Evolutionary conservation across 2,888 invertebrate species (phyloP).

Genomic region (Ichneumon xanthorius): DNA sequence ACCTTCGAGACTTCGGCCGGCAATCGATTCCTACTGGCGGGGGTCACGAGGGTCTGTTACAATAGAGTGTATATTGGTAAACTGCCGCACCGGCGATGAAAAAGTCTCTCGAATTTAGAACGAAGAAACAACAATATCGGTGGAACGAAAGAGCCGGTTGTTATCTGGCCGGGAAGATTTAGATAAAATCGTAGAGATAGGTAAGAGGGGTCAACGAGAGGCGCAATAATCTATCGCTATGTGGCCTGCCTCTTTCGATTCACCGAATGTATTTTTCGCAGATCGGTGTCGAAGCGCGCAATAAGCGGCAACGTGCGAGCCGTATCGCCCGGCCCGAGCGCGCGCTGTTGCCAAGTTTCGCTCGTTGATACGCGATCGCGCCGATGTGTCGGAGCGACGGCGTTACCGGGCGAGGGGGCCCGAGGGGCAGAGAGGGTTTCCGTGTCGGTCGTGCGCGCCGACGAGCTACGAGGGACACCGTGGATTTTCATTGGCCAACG

Average conservation of each 20-base stretch:
- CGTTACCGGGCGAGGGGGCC: slow-evolving; percentile 24
- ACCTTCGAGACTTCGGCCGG: slow-evolving; percentile 34
- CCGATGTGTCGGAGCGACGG: slow-evolving; percentile 1
- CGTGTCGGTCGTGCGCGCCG: slow-evolving; percentile 15
- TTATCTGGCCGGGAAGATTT: background rate
- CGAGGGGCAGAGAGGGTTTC: slow-evolving; percentile 17
- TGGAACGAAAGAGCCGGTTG: background rate
- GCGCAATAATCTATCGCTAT: background rate
- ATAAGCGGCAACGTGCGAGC: slow-evolving; percentile 20
- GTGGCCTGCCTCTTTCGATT: background rate
- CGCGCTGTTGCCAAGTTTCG: slow-evolving; percentile 58
- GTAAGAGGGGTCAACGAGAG: background rate
- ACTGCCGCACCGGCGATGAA: background rate
- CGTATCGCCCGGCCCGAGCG: slow-evolving; percentile 41
- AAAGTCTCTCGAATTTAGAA: background rate
- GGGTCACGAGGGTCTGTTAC: slow-evolving; percentile 49
- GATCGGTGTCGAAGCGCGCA: slow-evolving; percentile 10
- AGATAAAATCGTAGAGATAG: slow-evolving; percentile 11
- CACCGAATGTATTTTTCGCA: background rate
- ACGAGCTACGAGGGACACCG: slow-evolving; percentile 5
- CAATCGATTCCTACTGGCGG: slow-evolving; percentile 35
- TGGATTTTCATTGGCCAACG: slow-evolving; percentile 69
- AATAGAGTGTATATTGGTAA: slow-evolving; percentile 2
- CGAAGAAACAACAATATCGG: background rate
- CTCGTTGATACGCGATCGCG: slow-evolving; percentile 4